phyloP scores from a whole-genome alignment of 1,140 invertebrate genomes.

The Apis florea region DNA sequence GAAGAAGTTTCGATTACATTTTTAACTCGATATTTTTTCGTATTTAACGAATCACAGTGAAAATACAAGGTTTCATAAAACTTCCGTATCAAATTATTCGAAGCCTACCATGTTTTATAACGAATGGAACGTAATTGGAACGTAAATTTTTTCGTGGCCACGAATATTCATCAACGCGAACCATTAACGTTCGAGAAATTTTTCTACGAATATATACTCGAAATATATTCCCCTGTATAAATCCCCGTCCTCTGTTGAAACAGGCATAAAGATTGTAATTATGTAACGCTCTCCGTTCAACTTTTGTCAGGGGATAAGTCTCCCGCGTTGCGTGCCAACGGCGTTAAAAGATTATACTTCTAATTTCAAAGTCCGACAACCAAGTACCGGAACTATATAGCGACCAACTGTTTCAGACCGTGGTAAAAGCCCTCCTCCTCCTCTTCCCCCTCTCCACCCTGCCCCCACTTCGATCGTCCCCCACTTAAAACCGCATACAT shows the following conservation, averaged over 20 bases:
- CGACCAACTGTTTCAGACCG: slow-evolving; percentile 1
- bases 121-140: no score
- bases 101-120: no score
- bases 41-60: no score
- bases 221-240: slow-evolving; percentile 11
- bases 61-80: no score
- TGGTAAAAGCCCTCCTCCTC: neutral
- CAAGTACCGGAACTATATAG: slow-evolving; percentile 20
- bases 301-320: neutral
- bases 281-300: neutral
- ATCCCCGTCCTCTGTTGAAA: slow-evolving; percentile 17
- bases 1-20: no score
- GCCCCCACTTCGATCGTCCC: slow-evolving; percentile 8
- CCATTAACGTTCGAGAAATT: slow-evolving; percentile 15
- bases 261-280: slow-evolving; percentile 7
- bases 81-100: no score
- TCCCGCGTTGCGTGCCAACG: slow-evolving; percentile 7
- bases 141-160: no score
- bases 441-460: no score
- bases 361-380: slow-evolving; percentile 14
- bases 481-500: neutral
- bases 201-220: neutral
- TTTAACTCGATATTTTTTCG: no score
- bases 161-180: neutral
- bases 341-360: slow-evolving; percentile 29